These are phyloP conservation scores for Ceuthmochares aereus DNA, from an alignment of 2,113 vertebrate genomes.

Conservation along the genomic window DNA sequence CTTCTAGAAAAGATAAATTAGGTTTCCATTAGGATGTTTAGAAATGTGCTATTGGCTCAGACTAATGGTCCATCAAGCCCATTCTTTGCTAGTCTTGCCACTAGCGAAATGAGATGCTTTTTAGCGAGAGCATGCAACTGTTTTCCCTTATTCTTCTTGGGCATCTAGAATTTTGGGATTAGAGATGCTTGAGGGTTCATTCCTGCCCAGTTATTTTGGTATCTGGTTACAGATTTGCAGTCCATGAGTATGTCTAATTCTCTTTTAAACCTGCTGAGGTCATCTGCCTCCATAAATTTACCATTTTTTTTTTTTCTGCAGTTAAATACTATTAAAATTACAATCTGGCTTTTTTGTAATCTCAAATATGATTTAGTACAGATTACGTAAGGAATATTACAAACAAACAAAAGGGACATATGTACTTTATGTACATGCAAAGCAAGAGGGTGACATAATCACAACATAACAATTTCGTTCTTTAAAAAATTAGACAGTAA, in stretches of 20 bases:
- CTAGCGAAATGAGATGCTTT: neutral
- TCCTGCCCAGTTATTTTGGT: neutral
- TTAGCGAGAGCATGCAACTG: neutral
- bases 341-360: neutral
- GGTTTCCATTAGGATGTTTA: neutral
- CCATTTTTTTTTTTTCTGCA: neutral
- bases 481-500: neutral
- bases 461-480: neutral
- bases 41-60: neutral
- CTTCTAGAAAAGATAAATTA: constrained; percentile 38
- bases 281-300: neutral
- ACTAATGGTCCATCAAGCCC: neutral
- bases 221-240: neutral
- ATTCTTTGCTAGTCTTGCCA: neutral
- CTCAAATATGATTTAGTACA: neutral
- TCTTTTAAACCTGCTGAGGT: neutral
- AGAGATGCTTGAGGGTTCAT: neutral
- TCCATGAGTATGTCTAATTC: neutral
- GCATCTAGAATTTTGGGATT: neutral
- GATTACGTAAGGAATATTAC: neutral
- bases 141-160: neutral
- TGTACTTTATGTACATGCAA: neutral
- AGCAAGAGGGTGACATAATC: neutral
- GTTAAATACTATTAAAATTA: neutral
- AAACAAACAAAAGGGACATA: neutral